Conservation (phyloP, 1,140 invertebrate species). For the Pinna nobilis region DNA sequence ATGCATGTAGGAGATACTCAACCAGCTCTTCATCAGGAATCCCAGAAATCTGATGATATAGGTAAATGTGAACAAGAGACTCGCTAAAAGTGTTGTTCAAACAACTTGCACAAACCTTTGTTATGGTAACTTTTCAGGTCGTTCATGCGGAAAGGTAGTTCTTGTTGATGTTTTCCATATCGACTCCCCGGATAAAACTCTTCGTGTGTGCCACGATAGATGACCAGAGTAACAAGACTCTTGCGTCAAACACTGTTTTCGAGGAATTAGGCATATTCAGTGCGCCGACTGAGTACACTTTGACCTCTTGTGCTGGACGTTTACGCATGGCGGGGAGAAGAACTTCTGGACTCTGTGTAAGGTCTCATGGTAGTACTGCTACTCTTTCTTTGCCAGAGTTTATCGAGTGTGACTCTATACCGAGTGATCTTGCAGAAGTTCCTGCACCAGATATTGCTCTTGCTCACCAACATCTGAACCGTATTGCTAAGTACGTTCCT, state of each 20-base stretch:
- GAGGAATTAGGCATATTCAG: neutral
- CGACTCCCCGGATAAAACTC: neutral
- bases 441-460: slow-evolving; percentile 10
- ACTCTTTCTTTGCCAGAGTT: slow-evolving; percentile 1
- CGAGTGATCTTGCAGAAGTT: neutral
- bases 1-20: neutral
- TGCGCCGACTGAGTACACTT: neutral
- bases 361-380: neutral
- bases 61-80: neutral
- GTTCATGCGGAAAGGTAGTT: slow-evolving; percentile 20
- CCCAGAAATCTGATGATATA: neutral
- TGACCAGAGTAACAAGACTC: slow-evolving; percentile 20
- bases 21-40: neutral
- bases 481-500: neutral
- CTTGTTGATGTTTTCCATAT: neutral
- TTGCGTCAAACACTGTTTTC: neutral
- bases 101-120: slow-evolving; percentile 11
- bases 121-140: neutral
- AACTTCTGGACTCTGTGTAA: neutral
- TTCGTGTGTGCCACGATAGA: slow-evolving; percentile 7
- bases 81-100: neutral
- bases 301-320: slow-evolving; percentile 1
- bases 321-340: neutral
- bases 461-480: neutral
- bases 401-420: slow-evolving; percentile 18